Evolutionary conservation across 2,888 invertebrate genomes (phyloP).

Genomic region (Mactromeris polynyma): DNA sequence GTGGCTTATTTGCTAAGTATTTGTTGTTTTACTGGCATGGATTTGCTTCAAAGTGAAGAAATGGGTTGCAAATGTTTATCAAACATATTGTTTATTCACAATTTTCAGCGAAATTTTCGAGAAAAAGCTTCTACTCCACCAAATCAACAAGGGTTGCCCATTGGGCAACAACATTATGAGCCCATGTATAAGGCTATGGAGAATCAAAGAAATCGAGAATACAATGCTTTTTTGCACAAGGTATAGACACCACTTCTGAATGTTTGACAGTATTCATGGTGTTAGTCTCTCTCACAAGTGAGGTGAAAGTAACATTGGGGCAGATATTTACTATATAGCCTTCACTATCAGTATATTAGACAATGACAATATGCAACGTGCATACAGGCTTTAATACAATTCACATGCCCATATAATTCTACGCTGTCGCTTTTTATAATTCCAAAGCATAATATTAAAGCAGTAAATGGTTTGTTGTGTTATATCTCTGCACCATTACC

Average conservation of each 20-base stretch:
- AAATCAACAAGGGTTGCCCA: conserved; percentile 67
- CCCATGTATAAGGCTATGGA: conserved; percentile 64
- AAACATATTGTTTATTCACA: conserved; percentile 10
- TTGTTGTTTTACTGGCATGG: background rate
- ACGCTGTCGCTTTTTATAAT: background rate
- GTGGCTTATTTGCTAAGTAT: background rate
- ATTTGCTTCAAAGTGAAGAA: background rate
- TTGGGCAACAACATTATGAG: conserved; percentile 70
- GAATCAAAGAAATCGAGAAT: conserved; percentile 70
- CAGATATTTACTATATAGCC: background rate
- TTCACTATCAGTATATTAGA: background rate
- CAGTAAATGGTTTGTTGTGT: background rate
- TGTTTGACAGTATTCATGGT: background rate
- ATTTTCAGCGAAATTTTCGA: conserved; percentile 44
- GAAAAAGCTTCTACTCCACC: conserved; percentile 66
- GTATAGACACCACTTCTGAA: conserved; percentile 43
- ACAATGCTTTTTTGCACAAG: conserved; percentile 71
- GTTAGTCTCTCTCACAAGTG: background rate
- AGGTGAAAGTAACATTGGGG: background rate
- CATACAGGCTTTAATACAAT: background rate
- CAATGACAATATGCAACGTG: background rate
- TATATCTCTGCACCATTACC: background rate
- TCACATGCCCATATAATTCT: background rate
- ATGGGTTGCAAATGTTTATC: background rate
- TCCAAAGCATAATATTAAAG: background rate